Evolutionary conservation across 2,888 invertebrate genomes (phyloP).

Genomic region (Drosophila histrio): DNA sequence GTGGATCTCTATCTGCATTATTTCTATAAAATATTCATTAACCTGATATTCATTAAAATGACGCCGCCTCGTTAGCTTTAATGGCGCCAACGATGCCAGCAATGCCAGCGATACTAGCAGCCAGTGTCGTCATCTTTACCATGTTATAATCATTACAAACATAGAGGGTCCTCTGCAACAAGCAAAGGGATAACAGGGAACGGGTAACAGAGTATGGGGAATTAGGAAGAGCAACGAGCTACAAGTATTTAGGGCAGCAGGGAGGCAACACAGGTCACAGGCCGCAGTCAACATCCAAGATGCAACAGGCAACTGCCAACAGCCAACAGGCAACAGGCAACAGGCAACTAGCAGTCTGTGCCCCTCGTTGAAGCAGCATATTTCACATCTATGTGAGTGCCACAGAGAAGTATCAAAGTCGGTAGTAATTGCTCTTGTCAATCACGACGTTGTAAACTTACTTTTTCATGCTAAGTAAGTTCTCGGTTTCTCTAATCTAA

Average conservation of each 20-base stretch:
- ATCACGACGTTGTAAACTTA: background rate
- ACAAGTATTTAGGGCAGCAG: conserved; percentile 30
- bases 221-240: background rate
- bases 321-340: background rate
- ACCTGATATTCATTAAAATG: conserved; percentile 71
- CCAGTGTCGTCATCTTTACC: conserved; percentile 32
- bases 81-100: conserved; percentile 55
- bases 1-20: conserved; percentile 24
- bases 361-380: background rate
- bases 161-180: conserved; percentile 2
- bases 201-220: no score
- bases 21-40: conserved; percentile 73
- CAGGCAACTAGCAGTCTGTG: background rate
- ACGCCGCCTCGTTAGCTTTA: conserved; percentile 65
- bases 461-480: background rate
- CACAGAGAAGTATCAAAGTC: background rate
- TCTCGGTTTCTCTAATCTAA: background rate
- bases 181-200: background rate
- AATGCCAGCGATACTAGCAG: background rate
- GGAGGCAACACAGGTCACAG: background rate
- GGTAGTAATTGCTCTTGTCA: conserved; percentile 2
- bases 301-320: background rate
- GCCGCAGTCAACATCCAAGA: background rate
- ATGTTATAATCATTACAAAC: conserved; percentile 41
- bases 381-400: background rate